Base-by-base conservation (phyloP, 2,888 invertebrate genomes). In the Amphipyra berbera region DNA sequence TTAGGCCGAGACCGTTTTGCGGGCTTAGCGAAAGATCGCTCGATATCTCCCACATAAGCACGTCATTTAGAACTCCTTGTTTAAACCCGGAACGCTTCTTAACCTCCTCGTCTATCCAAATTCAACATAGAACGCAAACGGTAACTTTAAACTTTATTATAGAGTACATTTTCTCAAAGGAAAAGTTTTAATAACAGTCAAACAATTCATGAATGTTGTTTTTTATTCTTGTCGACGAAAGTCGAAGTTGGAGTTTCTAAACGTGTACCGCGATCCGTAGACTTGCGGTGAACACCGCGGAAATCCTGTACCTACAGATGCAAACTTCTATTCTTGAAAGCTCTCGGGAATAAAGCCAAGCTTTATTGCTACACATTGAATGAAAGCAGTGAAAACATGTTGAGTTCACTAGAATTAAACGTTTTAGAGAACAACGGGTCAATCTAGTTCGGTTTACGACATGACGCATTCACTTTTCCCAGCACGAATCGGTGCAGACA, bases 11-110 rank as follows among this genome's bases (percentile, higher is more conserved):
- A 85, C 79, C 88, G 82, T 92, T 93, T 89, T 85, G 86, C 83
- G 85, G 88, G 90, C 88, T 92, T 93, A 92, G 83, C 78, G 82
- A 84, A 81, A 83, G 85, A 88, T 90, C 85, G 81, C 86, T 83
- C 83, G 85, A 87, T 89, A 90, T 88, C 88, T 82, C 81, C 79
- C 76, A 84, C 88, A 87, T 90, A 92, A 93, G 91, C 89, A 90
- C 90, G 86, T 89, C 90, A 89, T 93, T 93, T 90, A 84, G 88
- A 89, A 85, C 86, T 86, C 69, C 74, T 81, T 82, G 81, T 80
- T 76, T 2, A 82, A 81, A 83, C 83, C 81, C 77, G 80, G 76
- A 82, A 65, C 78, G 75, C 78, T 78, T 81, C 81, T 82, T 83
- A 84, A 88, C 83, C 85, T 83, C 81, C 82, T 83, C 73, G 12